Base-by-base conservation (phyloP, 2,888 invertebrate species). In the Diplolepis rosae region DNA sequence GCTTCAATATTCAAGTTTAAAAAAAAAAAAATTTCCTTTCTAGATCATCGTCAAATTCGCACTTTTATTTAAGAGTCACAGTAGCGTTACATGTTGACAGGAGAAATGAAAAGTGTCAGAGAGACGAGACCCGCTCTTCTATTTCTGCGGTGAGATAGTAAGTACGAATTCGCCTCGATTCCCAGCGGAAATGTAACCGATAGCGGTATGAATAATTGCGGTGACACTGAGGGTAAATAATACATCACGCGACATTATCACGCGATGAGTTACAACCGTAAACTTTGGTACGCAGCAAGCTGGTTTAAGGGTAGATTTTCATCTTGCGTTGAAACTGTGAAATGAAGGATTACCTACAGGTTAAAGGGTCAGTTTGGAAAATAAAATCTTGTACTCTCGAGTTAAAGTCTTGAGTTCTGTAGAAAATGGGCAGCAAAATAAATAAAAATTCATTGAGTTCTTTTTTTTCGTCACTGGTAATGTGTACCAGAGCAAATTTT, bases 151-250 rank as follows among this genome's bases (percentile, higher is more conserved):
- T 78, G 73, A 66, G 79, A 78, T 80, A 82, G 80, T 79, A 80
- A 81, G 81, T 80, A 82, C 79, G 79, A 86, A 83, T 84, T 80
- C 79, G 80, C 80, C 80, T 82, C 77, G 82, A 85, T 83, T 85
- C 85, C 86, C 85, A 80, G 65, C 78, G 85, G 86, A 83, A 85
- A 83, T 70, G 71, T 69, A 32, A 66, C 42, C 65, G 56, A 87
- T 76, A 76, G 82, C 79, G 83, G 78, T 74, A 83, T 87, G 87
- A 88, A 88, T 87, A 87, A 88, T 88, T 85, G 86, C 81, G 79
- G 73, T 79, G 83, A 83, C 82, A 80, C 79, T 76, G 76, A 79
- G 80, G 79, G 83, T 83, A 85, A 84, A 85, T 85, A 85, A 87
- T 87, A 85, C 83, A 85, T 86, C 84, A 80, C 70, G 76, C 77